Conservation (phyloP, 2,113 vertebrate species). For the Burhinus bistriatus region DNA sequence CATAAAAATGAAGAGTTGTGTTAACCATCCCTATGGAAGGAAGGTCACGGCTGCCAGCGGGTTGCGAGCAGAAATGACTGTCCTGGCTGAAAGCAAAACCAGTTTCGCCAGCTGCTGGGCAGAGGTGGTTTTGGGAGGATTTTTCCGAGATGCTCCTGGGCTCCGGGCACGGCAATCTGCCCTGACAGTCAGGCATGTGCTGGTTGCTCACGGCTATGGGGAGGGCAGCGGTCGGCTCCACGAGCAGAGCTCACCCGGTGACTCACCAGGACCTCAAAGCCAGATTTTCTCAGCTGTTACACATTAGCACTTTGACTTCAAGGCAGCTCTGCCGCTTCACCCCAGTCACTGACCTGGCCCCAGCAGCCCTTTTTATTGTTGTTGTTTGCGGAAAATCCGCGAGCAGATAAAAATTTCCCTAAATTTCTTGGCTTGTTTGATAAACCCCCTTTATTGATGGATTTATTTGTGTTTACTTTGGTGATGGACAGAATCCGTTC, state of each 20-base stretch:
- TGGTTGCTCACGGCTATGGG: background rate
- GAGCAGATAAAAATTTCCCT: background rate
- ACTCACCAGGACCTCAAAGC: background rate
- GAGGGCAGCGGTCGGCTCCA: background rate
- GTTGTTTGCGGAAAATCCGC: background rate
- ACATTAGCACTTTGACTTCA: conserved; percentile 48
- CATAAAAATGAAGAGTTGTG: background rate
- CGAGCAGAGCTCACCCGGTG: background rate
- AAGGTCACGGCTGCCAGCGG: rapidly evolving
- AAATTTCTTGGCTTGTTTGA: background rate
- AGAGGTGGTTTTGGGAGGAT: background rate
- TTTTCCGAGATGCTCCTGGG: background rate
- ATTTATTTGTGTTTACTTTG: background rate
- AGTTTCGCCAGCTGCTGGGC: background rate
- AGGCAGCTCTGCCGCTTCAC: background rate
- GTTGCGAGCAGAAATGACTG: background rate
- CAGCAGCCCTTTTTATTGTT: conserved; percentile 20
- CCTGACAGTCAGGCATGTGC: background rate
- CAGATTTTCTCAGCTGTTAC: background rate
- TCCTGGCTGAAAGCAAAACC: background rate
- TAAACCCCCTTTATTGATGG: background rate
- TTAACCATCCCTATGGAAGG: rapidly evolving
- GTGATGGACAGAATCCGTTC: background rate
- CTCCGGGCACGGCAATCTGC: rapidly evolving
- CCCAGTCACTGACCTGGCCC: background rate